Conservation (phyloP, 1,140 invertebrate species). For the Drosophila virilis region DNA sequence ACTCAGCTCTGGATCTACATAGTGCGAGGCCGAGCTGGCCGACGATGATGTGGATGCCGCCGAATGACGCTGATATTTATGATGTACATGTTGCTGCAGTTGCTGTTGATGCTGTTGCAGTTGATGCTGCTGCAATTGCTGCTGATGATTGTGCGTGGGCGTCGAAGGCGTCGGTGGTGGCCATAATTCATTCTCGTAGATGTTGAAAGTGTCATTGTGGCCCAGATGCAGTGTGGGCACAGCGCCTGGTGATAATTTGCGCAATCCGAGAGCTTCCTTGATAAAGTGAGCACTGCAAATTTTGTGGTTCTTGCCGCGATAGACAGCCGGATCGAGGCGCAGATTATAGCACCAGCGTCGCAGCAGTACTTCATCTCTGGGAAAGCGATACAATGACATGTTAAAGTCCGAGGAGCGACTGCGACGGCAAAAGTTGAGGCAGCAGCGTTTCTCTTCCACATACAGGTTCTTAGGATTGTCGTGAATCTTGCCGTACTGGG, state of each 20-base stretch:
- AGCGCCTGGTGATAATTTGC: slow-evolving; percentile 74
- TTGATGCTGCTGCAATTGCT: slow-evolving; percentile 37
- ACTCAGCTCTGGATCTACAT: slow-evolving; percentile 58
- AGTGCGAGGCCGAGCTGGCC: slow-evolving; percentile 67
- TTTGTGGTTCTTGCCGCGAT: slow-evolving; percentile 81
- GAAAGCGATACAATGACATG: slow-evolving; percentile 78
- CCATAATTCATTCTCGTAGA: slow-evolving; percentile 80
- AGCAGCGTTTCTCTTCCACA: slow-evolving; percentile 78
- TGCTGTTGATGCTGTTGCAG: slow-evolving; percentile 39
- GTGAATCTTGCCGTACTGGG: slow-evolving; percentile 77
- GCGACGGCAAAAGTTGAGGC: slow-evolving; percentile 73
- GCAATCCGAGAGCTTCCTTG: slow-evolving; percentile 72
- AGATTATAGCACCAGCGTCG: slow-evolving; percentile 81
- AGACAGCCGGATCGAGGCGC: slow-evolving; percentile 70
- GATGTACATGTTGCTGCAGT: slow-evolving; percentile 43
- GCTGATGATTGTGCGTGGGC: slow-evolving; percentile 25
- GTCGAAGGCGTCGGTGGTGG: slow-evolving; percentile 61
- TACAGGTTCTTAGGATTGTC: slow-evolving; percentile 78
- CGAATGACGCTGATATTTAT: slow-evolving; percentile 69
- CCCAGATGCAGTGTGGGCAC: slow-evolving; percentile 78
- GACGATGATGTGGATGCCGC: slow-evolving; percentile 69
- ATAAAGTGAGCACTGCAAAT: slow-evolving; percentile 81
- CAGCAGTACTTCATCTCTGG: slow-evolving; percentile 69
- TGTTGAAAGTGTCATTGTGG: slow-evolving; percentile 78
- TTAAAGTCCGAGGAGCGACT: slow-evolving; percentile 79